phyloP scores from a whole-genome alignment of 2,113 vertebrate species.

The Trematomus loennbergii region DNA sequence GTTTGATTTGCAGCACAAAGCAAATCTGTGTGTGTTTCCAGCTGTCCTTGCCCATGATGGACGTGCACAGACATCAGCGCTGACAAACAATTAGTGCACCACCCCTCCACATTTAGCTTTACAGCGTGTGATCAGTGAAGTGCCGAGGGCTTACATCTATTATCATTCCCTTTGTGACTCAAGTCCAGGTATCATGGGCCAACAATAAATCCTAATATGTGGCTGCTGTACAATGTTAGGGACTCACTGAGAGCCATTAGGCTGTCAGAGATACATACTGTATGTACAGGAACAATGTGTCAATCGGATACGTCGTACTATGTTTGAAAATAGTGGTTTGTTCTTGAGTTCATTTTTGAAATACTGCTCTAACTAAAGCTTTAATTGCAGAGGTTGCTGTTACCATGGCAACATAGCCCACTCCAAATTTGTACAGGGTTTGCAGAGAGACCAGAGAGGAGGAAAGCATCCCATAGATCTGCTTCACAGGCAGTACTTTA shows the following conservation, averaged over 20 bases:
- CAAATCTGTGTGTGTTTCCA: constrained; percentile 41
- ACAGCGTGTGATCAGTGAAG: constrained; percentile 21
- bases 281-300: background rate
- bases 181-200: background rate
- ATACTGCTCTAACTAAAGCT: constrained; percentile 22
- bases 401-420: constrained; percentile 58
- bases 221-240: too few relatives aligned
- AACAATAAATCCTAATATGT: background rate
- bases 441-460: constrained; percentile 2
- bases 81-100: constrained; percentile 63
- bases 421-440: constrained; percentile 23
- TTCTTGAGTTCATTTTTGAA: constrained; percentile 8
- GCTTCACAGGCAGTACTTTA: background rate
- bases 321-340: background rate
- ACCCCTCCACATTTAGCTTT: constrained; percentile 62
- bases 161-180: constrained; percentile 5
- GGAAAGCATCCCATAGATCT: background rate
- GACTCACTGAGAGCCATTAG: background rate
- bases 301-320: background rate
- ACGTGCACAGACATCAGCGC: constrained; percentile 51
- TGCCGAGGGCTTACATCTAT: background rate
- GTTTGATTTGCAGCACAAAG: background rate
- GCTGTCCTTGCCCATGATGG: constrained; percentile 59
- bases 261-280: background rate
- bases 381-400: constrained; percentile 48